A percentile compares a stretch with the other conserved stretches of the same genome.
These are phyloP conservation scores for Zaprionus tsacasi DNA, from an alignment of 1,140 invertebrate genomes.

Conservation along the genomic window DNA sequence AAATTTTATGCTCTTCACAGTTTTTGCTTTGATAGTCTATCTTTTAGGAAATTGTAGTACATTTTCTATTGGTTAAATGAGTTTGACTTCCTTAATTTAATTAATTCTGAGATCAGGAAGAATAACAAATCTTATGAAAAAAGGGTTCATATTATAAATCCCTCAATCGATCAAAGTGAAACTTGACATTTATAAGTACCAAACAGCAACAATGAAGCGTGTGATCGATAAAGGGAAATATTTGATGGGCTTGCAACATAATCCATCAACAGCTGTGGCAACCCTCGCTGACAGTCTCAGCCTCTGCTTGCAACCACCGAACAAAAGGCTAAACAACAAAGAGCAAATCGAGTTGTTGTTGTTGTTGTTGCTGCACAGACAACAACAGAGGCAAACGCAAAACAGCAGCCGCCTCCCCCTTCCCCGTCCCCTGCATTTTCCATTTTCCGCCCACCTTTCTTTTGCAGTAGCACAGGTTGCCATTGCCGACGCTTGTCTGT, in stretches of 20 bases:
- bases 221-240: conserved; percentile 18
- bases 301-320: conserved; percentile 63
- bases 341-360: conserved; percentile 55
- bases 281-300: conserved; percentile 42
- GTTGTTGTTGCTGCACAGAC: conserved; percentile 30
- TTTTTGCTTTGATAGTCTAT: too few species aligned
- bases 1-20: too few species aligned
- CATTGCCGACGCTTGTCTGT: conserved; percentile 60
- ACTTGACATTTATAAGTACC: conserved; percentile 35
- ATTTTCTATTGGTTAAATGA: too few species aligned
- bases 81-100: neutral
- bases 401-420: conserved; percentile 59
- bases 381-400: conserved; percentile 43
- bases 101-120: neutral
- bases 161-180: conserved; percentile 34
- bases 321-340: conserved; percentile 72
- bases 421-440: conserved; percentile 12
- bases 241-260: conserved; percentile 13
- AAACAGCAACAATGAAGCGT: conserved; percentile 14
- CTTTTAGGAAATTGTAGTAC: too few species aligned
- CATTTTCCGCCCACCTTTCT: conserved; percentile 24
- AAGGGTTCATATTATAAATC: conserved; percentile 6
- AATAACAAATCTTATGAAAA: neutral
- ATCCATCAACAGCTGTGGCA: conserved; percentile 53
- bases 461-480: conserved; percentile 70